Evolutionary conservation across 2,797 vertebrate genomes (phyloP).

Genomic region (Hafferia zeledoni): DNA sequence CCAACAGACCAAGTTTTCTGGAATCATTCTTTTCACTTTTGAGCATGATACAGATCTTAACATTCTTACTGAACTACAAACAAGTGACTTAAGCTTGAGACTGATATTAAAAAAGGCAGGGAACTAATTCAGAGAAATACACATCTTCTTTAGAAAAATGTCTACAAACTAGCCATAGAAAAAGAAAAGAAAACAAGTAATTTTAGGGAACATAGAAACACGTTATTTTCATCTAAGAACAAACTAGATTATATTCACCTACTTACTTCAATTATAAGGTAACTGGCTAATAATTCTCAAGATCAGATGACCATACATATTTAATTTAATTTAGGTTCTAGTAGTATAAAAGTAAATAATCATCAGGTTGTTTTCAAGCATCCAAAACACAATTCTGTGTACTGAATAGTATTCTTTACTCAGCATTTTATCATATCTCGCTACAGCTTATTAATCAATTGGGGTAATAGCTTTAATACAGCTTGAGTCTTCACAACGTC

Average conservation of each 20-base stretch:
- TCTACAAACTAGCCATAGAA: not conserved
- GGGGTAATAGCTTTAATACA: not conserved
- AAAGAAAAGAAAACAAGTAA: not conserved
- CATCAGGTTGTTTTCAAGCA: not conserved
- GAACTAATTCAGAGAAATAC: not conserved
- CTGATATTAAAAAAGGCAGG: not conserved
- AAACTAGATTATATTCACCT: not conserved
- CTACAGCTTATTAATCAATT: not conserved
- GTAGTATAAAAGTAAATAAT: not conserved
- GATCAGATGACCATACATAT: not conserved
- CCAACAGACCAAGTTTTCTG: conserved; percentile 39
- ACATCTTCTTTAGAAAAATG: not conserved
- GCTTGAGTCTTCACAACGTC: not conserved
- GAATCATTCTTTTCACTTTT: not conserved
- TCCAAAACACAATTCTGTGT: not conserved
- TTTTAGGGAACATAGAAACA: not conserved
- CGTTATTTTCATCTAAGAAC: not conserved
- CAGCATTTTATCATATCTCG: not conserved
- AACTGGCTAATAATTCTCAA: not conserved
- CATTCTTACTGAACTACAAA: not conserved
- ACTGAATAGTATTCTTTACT: not conserved
- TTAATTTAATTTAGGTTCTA: not conserved
- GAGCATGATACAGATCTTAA: not conserved
- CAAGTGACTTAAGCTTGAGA: not conserved
- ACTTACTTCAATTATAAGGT: not conserved